Base-by-base conservation (phyloP, 92 coral and sea anemone genomes). In the Zoanthus sansibaricus region DNA sequence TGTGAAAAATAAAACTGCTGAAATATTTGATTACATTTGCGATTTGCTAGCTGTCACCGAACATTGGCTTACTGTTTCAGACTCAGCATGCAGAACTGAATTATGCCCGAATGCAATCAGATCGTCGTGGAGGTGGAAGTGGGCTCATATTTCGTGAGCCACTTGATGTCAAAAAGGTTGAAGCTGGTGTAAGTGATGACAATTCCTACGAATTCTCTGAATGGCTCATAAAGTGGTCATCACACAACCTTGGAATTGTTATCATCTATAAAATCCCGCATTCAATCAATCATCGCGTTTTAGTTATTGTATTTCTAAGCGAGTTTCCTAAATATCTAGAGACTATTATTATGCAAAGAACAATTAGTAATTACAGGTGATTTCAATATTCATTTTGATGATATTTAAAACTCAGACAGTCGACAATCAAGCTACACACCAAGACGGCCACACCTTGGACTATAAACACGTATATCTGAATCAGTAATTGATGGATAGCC, bases 41-140 rank as follows among this genome's bases (percentile, higher is more conserved):
- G 69, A 62, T 15, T 66, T 0, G 33, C n/a, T 66, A 5, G 12
- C 71, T 66, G 10, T 68, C 4, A 30, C 72, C 16, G 72, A 68
- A 68, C 72, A 68, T 13, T 68, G 72, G 45, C 72, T 68, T 1
- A 68, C 72, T 25, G 44, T 7, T 68, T 4, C 4, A 6, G 46
- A 68, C 72, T 31, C 72, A 4, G 12, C 45, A 21, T 9, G 0
- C 3, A 69, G 94, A 76, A 77, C 88, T 44, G 94, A 87, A 49
- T 86, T 87, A 30, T 87, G 91, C 16, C 91, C 89, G 10, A 49
- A 62, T 83, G 11, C 68, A 91, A 54, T 44, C 56, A 32, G 72
- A 61, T 74, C 72, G 87, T 30, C 77, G 89, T 11, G 87, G 89
- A 21, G 94, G 94, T 11, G 77, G 89, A 25, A 88, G 86, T 84